Percentiles rank a stretch among this genome's conserved stretches.
These are phyloP conservation scores for Accipiter virgatus DNA, from an alignment of 2,113 vertebrate species.

Conservation along the genomic window DNA sequence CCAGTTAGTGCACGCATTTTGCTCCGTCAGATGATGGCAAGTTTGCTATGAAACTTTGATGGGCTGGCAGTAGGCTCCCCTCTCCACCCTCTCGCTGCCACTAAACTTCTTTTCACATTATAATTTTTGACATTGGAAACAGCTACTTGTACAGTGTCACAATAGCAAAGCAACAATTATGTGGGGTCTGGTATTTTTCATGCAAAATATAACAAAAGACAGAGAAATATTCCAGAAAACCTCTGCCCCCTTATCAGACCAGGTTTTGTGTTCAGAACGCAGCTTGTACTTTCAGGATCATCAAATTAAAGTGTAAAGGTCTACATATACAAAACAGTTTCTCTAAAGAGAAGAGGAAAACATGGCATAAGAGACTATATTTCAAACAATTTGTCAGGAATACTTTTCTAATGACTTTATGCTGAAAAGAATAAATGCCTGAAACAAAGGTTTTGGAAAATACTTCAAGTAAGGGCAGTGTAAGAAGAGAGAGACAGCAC, in stretches of 20 bases:
- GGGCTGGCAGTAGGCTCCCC: slow-evolving; percentile 55
- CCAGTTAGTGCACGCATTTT: not conserved
- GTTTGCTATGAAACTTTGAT: slow-evolving; percentile 68
- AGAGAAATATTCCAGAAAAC: slow-evolving; percentile 34
- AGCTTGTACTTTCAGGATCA: slow-evolving; percentile 43
- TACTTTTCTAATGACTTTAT: slow-evolving; percentile 57
- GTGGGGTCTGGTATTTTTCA: slow-evolving; percentile 64
- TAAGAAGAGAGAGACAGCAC: not conserved
- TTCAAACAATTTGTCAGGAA: slow-evolving; percentile 61
- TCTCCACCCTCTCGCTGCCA: slow-evolving; percentile 53
- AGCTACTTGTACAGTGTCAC: slow-evolving; percentile 50
- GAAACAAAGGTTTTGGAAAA: slow-evolving; percentile 44
- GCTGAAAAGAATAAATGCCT: slow-evolving; percentile 42
- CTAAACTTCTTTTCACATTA: slow-evolving; percentile 66
- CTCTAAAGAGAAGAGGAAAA: slow-evolving; percentile 47
- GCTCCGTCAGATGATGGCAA: slow-evolving; percentile 11
- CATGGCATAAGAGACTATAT: slow-evolving; percentile 2
- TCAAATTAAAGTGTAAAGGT: slow-evolving; percentile 59
- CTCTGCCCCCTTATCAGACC: slow-evolving; percentile 27
- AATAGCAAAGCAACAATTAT: slow-evolving; percentile 70
- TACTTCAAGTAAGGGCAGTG: not conserved
- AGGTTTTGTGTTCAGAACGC: slow-evolving; percentile 53
- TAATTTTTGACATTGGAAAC: slow-evolving; percentile 69
- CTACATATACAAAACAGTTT: not conserved
- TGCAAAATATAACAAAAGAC: slow-evolving; percentile 62